Percentiles rank a stretch among this genome's conserved stretches.
Evolutionary conservation across 1,140 invertebrate genomes (phyloP).

Genomic region (Harpegnathos saltator): DNA sequence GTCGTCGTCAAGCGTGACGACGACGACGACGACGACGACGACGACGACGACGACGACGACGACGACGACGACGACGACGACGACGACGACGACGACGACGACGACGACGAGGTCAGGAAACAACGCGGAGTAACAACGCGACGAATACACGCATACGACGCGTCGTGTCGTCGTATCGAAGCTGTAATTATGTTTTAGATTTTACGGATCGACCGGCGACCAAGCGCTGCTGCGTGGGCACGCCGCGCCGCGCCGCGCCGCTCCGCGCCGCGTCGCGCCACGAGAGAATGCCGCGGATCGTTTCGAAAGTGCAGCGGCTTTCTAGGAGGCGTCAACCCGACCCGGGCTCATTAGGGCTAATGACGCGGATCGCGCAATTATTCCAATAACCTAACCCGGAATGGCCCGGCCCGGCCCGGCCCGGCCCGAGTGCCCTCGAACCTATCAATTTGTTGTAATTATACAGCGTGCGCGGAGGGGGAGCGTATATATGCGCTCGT

Average conservation of each 20-base stretch:
- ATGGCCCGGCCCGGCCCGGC: slow-evolving; percentile 51
- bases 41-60: neutral
- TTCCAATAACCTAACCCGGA: slow-evolving; percentile 75
- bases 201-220: slow-evolving; percentile 61
- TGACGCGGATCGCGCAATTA: slow-evolving; percentile 76
- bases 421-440: slow-evolving; percentile 65
- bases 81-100: neutral
- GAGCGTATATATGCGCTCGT: slow-evolving; percentile 45
- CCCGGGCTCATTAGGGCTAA: slow-evolving; percentile 80
- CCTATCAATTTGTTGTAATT: slow-evolving; percentile 83
- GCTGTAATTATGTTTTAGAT: slow-evolving; percentile 63
- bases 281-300: slow-evolving; percentile 50
- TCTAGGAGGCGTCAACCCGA: slow-evolving; percentile 54
- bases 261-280: too few species aligned
- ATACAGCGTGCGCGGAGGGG: slow-evolving; percentile 38
- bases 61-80: neutral
- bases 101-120: slow-evolving; percentile 31
- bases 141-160: slow-evolving; percentile 37
- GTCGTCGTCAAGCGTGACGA: neutral
- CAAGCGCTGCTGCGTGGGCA: slow-evolving; percentile 58
- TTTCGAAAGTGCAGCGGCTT: slow-evolving; percentile 71
- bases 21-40: too few species aligned
- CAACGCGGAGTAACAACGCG: slow-evolving; percentile 4
- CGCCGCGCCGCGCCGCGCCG: too few species aligned
- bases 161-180: neutral